Percentiles rank a stretch among this genome's conserved stretches.
Conservation (phyloP, 2,113 vertebrate genomes). For the Oceanites oceanicus region DNA sequence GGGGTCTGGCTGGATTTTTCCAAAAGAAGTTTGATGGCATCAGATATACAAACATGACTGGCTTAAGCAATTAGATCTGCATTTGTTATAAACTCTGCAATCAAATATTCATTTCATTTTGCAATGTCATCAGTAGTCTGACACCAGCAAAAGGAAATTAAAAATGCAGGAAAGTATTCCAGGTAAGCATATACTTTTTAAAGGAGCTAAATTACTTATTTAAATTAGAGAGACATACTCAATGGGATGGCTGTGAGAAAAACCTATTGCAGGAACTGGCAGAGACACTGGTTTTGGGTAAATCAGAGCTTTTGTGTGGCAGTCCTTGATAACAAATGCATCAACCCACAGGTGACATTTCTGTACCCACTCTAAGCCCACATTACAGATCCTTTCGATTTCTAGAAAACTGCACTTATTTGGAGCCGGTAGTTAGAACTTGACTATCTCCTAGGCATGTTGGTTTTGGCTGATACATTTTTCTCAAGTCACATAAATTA, state of each 20-base stretch:
- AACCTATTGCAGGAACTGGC: neutral
- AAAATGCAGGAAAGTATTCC: conserved; percentile 20
- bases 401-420: neutral
- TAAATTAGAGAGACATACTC: neutral
- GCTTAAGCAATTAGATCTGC: conserved; percentile 9
- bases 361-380: neutral
- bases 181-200: neutral
- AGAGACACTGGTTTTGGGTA: neutral
- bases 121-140: conserved; percentile 25
- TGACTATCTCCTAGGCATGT: neutral
- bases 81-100: conserved; percentile 26
- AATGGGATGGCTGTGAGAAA: neutral
- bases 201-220: neutral
- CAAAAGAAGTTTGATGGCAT: neutral
- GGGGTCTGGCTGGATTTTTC: neutral
- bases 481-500: neutral
- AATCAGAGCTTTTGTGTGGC: neutral
- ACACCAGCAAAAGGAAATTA: conserved; percentile 11
- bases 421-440: rapidly evolving
- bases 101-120: conserved; percentile 50
- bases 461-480: neutral
- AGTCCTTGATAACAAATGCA: neutral
- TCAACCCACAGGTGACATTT: neutral
- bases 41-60: neutral
- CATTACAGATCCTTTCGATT: neutral